A percentile compares a stretch with the other conserved stretches of the same genome.
phyloP scores from a whole-genome alignment of 2,888 invertebrate genomes.

The Athetis lepigone region DNA sequence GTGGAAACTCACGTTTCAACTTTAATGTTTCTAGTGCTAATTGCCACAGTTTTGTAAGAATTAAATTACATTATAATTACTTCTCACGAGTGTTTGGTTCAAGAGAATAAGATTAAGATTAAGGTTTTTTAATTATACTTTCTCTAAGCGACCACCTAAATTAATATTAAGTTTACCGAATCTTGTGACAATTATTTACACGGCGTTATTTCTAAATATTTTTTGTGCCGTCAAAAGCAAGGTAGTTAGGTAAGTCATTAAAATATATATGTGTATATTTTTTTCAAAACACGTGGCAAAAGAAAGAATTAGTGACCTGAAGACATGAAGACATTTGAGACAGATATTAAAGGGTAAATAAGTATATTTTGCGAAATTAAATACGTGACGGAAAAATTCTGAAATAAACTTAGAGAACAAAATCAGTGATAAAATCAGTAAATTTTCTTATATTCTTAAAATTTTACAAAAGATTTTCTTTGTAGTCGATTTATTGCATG shows the following conservation, averaged over 20 bases:
- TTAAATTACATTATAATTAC: neutral
- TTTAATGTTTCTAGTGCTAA: no score
- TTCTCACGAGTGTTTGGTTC: no score
- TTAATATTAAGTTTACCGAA: no score
- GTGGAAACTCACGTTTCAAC: no score
- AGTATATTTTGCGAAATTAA: neutral
- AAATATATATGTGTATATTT: conserved; percentile 5
- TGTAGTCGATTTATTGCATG: no score
- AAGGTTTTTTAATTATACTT: neutral
- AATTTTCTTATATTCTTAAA: no score
- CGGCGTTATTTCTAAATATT: neutral
- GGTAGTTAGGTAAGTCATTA: conserved; percentile 5
- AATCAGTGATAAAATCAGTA: no score
- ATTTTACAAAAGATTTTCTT: no score
- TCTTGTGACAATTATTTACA: no score
- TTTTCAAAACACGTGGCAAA: neutral
- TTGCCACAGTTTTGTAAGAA: neutral
- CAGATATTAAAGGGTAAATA: neutral
- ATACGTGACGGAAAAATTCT: no score
- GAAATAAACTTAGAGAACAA: neutral
- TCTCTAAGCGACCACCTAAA: neutral
- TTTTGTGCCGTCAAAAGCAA: neutral
- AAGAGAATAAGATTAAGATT: no score
- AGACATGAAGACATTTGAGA: neutral
- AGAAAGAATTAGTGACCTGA: neutral